Conservation (phyloP, 2,113 vertebrate genomes). For the Tragelaphus strepsiceros region DNA sequence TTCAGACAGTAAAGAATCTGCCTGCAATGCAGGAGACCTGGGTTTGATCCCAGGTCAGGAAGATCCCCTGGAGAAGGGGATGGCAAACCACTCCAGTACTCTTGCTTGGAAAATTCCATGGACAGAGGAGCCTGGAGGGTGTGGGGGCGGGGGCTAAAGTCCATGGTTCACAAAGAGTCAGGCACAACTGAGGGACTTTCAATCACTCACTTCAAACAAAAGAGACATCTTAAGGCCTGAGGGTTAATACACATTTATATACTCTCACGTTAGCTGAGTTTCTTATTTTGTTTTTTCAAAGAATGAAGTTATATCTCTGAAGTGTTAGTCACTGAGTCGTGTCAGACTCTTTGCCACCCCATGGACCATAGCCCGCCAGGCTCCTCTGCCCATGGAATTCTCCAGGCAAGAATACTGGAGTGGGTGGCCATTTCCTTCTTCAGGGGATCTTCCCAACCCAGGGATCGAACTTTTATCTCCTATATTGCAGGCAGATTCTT, state of each 20-base stretch:
- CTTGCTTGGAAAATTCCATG: neutral
- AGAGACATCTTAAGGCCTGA: neutral
- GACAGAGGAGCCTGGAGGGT: neutral
- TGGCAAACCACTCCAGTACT: neutral
- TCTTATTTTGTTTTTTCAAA: neutral
- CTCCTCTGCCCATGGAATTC: neutral
- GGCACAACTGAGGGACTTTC: fast-evolving
- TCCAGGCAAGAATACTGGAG: neutral
- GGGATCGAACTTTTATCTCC: neutral
- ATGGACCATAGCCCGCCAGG: neutral
- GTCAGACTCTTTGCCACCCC: neutral
- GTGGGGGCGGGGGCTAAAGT: neutral
- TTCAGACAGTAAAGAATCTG: neutral
- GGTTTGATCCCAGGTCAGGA: neutral
- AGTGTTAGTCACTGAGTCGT: neutral
- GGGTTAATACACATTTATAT: neutral
- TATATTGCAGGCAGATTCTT: neutral
- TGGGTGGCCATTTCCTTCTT: neutral
- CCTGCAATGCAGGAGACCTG: neutral
- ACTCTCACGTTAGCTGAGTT: neutral
- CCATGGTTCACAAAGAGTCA: neutral
- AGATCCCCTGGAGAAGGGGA: neutral
- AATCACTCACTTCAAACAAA: neutral
- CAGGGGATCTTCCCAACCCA: neutral
- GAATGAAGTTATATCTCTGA: neutral